A percentile compares a stretch with the other conserved stretches of the same genome.
Evolutionary conservation across 2,113 vertebrate species (phyloP).

Genomic region (Tringa solitaria): DNA sequence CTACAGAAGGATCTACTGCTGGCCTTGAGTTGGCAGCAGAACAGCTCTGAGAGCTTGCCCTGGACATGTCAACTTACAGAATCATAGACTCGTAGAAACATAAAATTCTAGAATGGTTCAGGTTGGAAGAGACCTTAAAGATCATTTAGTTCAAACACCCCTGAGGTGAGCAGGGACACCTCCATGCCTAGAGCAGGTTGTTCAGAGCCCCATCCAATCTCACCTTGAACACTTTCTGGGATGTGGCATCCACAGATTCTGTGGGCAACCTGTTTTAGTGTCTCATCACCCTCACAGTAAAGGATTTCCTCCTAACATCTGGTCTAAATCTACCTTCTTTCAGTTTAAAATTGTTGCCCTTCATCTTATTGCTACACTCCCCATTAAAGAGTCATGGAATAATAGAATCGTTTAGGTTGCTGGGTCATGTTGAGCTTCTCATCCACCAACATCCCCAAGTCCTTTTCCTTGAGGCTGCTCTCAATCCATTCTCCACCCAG

Average conservation of each 20-base stretch:
- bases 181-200: not conserved
- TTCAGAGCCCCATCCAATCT: not conserved
- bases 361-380: too few species aligned
- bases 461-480: not conserved
- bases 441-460: not conserved
- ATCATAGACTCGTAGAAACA: not conserved
- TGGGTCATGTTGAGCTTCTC: too few species aligned
- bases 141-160: too few species aligned
- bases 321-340: too few species aligned
- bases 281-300: not conserved
- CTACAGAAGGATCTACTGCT: not conserved
- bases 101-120: too few species aligned
- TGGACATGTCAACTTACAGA: not conserved
- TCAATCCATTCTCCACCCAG: not conserved
- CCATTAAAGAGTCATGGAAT: too few species aligned
- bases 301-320: not conserved
- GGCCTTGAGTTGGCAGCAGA: not conserved
- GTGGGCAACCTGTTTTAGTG: not conserved
- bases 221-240: not conserved
- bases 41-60: not conserved
- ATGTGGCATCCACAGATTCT: not conserved
- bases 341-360: too few species aligned
- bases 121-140: too few species aligned
- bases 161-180: too few species aligned
- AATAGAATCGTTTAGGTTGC: too few species aligned